Evolutionary conservation across 1,140 invertebrate species (phyloP), one percentile per base, ranked within the genome.

Genomic region (Nephila pilipes): DNA sequence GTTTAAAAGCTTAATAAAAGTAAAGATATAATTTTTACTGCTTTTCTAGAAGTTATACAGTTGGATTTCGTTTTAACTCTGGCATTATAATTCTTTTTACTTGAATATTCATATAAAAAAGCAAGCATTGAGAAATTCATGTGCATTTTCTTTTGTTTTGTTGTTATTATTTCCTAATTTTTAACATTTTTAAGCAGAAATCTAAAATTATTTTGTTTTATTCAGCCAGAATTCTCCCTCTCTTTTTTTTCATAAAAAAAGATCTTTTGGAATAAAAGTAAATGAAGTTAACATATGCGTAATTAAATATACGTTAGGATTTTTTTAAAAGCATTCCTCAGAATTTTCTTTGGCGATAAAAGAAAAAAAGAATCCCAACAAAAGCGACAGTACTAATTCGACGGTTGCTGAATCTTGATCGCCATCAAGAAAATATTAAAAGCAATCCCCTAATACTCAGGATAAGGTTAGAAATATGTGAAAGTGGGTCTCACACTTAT

Each of bases 401-500:
- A 29, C 63, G 69, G 69, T 32, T 25, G 32, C 29, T 20, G 69
- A 75, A 75, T 75, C 36, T 75, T 75, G 69, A 75, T 29, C 20
- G 69, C 69, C 29, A 16, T 29, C 69, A 75, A 75, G 69, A 75
- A 75, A 75, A 75, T 36, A 20, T 60, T 60, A 60, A 60, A 60
- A 60, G 58, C 58, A 60, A 20, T 29, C 29, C 29, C 2, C 18
- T 75, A 36, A 75, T 32, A 20, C 46, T 46, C 46, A 10, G 12
- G 8, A 10, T 18, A 75, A 75, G 1, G 69, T 6, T 18, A 16
- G 1, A 32, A 75, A 75, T 32, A 75, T 32, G 18, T 6, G 29
- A 32, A 75, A 75, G 69, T 32, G 32, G 69, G 16, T 2, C 16
- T 25, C 0, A 4, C 69, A 32, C 69, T 75, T 75, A 75, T 75